Base-by-base conservation (phyloP, 2,888 invertebrate genomes). In the Lacanobia wlatinum region DNA sequence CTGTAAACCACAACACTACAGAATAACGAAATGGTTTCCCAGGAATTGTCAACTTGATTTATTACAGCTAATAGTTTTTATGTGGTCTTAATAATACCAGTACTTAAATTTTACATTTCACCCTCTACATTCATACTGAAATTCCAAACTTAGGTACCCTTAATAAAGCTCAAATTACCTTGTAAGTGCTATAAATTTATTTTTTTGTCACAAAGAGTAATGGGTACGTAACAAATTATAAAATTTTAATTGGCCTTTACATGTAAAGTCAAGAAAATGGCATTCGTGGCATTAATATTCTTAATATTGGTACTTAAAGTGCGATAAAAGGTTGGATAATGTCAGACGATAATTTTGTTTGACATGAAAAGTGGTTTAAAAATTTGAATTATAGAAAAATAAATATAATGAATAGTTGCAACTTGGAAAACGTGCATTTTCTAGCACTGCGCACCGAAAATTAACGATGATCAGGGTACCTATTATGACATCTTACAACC, bases 171-270 rank as follows among this genome's bases (percentile, higher is more conserved):
- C 21, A 56, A 62, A 72, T 71, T 72, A 34, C 66, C 12, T 52
- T 70, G 28, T 58, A 18, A 5, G 10, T 55, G 12, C 10, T 48
- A 21, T 3, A 28, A 50, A 9, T 60, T 53, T 67, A 9, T 60
- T 53, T 67, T 73, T 67, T 43, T 73, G 28, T 58, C 62, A 75
- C 56, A 63, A 60, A 59, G 77, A 78, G 43, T 82, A 66, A 82
- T 82, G 73, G 38, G 40, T 55, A 66, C 67, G 72, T 40, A 56
- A 81, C 58, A 76, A 77, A 77, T 76, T 82, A 78, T 80, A 78
- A 61, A 76, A 85, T 68, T 72, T 83, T 85, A 84, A 85, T 85
- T 80, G 73, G 63, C 10, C 53, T 66, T 65, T 80, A 73, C 64
- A 60, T 70, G 62, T 70, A 40, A 21, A 61, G 63, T 78, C 66